Percentiles rank a stretch among this genome's conserved stretches.
Conservation (phyloP, 2,888 invertebrate genomes). For the Cryptus viduatorius region DNA sequence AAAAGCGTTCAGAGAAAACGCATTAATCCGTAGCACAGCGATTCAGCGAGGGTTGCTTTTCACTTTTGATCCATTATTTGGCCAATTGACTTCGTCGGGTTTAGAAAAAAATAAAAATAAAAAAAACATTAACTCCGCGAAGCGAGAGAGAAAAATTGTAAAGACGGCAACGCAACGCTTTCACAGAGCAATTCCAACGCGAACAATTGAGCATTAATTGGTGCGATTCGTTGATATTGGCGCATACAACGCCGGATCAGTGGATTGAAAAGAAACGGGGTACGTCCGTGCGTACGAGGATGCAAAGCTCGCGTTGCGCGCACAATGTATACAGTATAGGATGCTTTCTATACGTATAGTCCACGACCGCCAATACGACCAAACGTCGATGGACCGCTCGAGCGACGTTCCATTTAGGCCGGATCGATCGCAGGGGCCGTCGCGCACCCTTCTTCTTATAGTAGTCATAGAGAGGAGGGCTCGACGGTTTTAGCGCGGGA, state of each 20-base stretch:
- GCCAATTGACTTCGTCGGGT: background rate
- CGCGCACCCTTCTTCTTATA: slow-evolving; percentile 14
- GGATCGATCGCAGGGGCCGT: slow-evolving; percentile 61
- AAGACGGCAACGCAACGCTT: no score
- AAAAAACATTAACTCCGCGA: no score
- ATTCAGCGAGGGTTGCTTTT: background rate
- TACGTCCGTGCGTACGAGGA: background rate
- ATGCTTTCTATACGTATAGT: background rate
- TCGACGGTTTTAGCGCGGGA: slow-evolving; percentile 2
- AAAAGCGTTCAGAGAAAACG: background rate
- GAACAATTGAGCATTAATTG: background rate
- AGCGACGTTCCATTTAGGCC: slow-evolving; percentile 67
- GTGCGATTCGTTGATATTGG: background rate
- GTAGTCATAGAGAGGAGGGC: slow-evolving; percentile 4
- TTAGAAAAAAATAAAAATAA: no score
- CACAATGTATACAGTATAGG: background rate
- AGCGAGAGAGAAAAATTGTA: no score
- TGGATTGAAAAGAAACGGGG: background rate
- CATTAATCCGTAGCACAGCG: background rate
- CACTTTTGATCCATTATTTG: background rate
- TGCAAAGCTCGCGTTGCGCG: background rate
- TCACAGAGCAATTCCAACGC: background rate
- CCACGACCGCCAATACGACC: slow-evolving; percentile 13
- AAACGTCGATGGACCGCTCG: slow-evolving; percentile 23
- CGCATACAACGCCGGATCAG: background rate